Conservation (phyloP, 1,140 invertebrate species). For the Thalassaphorura encarpata region DNA sequence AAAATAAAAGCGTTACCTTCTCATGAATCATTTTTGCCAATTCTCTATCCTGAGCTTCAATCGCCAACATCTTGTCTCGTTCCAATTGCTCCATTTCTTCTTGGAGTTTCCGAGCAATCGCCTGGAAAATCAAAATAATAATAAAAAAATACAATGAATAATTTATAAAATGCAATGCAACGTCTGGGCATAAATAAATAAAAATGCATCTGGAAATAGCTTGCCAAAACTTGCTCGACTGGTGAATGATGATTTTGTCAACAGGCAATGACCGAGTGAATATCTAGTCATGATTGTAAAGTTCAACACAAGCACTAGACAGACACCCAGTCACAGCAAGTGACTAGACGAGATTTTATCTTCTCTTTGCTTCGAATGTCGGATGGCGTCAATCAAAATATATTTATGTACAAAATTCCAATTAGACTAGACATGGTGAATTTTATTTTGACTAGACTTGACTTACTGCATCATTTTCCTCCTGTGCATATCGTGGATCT, state of each 20-base stretch:
- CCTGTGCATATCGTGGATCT: too few relatives aligned
- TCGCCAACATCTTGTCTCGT: constrained; percentile 61
- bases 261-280: constrained; percentile 38
- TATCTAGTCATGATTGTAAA: constrained; percentile 40
- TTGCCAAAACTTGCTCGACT: too few relatives aligned
- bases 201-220: not conserved
- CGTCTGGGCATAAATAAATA: not conserved
- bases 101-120: constrained; percentile 54
- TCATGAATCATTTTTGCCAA: constrained; percentile 81
- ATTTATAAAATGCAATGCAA: not conserved
- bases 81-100: constrained; percentile 51
- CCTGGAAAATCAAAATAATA: constrained; percentile 39
- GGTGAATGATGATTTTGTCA: not conserved
- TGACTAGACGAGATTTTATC: not conserved
- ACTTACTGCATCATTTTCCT: constrained; percentile 19
- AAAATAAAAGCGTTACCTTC: constrained; percentile 51
- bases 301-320: constrained; percentile 37
- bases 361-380: too few relatives aligned
- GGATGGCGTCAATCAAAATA: too few relatives aligned
- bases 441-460: too few relatives aligned
- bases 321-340: constrained; percentile 30
- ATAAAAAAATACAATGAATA: not conserved
- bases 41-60: constrained; percentile 85
- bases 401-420: too few relatives aligned
- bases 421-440: too few relatives aligned